phyloP scores from a whole-genome alignment of 2,797 vertebrate genomes.

The Buceros bicornis region DNA sequence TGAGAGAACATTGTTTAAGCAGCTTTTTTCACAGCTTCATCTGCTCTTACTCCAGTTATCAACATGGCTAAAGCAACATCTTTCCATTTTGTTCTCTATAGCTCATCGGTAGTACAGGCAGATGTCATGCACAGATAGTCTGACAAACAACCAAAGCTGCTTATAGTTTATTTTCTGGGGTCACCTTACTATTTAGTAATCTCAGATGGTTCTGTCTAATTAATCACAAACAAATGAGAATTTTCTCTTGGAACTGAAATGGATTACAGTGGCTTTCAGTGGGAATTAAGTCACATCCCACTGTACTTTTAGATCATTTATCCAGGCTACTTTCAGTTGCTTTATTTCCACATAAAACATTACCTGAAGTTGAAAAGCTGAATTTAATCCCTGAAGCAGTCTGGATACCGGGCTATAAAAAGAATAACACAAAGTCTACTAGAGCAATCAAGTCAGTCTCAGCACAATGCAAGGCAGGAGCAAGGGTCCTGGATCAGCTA shows the following conservation, averaged over 20 bases:
- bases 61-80: neutral
- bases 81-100: neutral
- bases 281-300: neutral
- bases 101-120: neutral
- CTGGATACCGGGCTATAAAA: neutral
- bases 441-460: neutral
- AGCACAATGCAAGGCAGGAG: neutral
- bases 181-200: neutral
- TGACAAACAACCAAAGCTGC: neutral
- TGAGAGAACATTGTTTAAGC: neutral
- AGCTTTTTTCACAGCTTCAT: neutral
- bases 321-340: neutral
- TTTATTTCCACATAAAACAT: neutral
- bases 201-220: neutral
- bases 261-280: neutral
- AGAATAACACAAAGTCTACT: neutral
- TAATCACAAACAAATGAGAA: neutral
- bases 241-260: neutral
- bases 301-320: slow-evolving; percentile 12
- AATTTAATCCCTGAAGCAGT: slow-evolving; percentile 6
- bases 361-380: slow-evolving; percentile 9
- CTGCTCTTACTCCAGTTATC: neutral
- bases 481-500: slow-evolving; percentile 12
- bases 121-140: neutral
- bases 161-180: neutral